These are phyloP conservation scores for Acleris holmiana DNA, from an alignment of 2,888 invertebrate genomes.

Conservation along the genomic window DNA sequence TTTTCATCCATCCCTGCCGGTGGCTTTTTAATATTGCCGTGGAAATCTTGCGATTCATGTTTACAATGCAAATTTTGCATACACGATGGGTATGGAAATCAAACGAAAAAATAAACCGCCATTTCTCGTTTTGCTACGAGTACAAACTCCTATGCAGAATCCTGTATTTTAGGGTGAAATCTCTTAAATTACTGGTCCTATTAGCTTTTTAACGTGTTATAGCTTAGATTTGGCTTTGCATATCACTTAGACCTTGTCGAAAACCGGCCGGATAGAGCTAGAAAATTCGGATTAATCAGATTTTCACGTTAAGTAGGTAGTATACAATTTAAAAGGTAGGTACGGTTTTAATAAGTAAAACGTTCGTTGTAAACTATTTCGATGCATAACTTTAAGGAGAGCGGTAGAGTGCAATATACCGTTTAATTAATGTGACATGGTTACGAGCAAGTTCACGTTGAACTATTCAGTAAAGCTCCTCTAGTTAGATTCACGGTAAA, in stretches of 20 bases:
- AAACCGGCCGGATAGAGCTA: no score
- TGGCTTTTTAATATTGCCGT: slow-evolving; percentile 9
- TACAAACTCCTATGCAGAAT: no score
- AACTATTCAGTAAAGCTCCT: slow-evolving; percentile 6
- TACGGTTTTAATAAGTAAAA: neutral
- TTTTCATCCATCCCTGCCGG: neutral
- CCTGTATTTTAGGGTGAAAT: no score
- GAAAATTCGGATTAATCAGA: no score
- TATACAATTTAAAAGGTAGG: no score
- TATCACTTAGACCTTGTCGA: no score
- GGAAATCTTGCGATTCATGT: slow-evolving; percentile 3
- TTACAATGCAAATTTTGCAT: neutral
- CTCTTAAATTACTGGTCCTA: no score
- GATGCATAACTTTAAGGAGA: neutral
- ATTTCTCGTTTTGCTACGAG: neutral
- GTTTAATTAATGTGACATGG: slow-evolving; percentile 1
- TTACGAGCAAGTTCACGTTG: neutral
- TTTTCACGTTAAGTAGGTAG: no score
- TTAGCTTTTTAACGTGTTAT: no score
- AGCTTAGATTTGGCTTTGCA: no score
- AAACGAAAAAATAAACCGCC: neutral
- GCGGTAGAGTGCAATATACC: neutral
- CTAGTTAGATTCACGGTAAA: neutral
- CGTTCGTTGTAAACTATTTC: neutral
- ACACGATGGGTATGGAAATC: neutral